phyloP scores from a whole-genome alignment of 2,113 vertebrate genomes.

The Collichthys lucidus region DNA sequence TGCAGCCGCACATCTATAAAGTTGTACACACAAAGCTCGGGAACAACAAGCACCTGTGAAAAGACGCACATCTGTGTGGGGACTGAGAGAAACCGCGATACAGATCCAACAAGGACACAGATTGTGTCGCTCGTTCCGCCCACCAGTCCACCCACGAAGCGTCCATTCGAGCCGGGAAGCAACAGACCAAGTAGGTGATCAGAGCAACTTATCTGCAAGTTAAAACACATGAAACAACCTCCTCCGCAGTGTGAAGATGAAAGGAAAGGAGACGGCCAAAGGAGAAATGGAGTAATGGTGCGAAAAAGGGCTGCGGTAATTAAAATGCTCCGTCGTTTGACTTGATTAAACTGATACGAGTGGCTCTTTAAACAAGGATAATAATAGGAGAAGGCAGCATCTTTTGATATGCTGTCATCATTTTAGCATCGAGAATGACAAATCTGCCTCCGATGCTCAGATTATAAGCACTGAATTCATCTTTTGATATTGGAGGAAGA shows the following conservation, averaged over 20 bases:
- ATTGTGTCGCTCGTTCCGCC: slow-evolving; percentile 41
- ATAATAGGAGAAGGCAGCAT: neutral
- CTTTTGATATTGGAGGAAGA: neutral
- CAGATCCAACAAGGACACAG: slow-evolving; percentile 23
- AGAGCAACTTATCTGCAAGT: slow-evolving; percentile 37
- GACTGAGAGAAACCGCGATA: slow-evolving; percentile 37
- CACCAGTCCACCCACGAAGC: slow-evolving; percentile 58
- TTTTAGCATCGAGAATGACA: neutral
- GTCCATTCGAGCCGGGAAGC: slow-evolving; percentile 21
- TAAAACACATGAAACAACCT: slow-evolving; percentile 32
- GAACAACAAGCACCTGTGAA: slow-evolving; percentile 70
- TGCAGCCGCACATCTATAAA: slow-evolving; percentile 2
- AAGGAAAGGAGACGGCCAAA: neutral
- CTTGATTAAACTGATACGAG: neutral
- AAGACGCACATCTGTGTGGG: slow-evolving; percentile 70
- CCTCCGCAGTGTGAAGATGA: slow-evolving; percentile 13
- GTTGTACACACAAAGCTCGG: slow-evolving; percentile 28
- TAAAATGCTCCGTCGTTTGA: slow-evolving; percentile 12
- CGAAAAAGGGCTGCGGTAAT: neutral
- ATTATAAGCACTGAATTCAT: neutral
- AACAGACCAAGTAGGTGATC: slow-evolving; percentile 12
- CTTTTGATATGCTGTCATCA: neutral
- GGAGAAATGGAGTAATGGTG: neutral
- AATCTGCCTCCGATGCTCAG: neutral
- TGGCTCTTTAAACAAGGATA: neutral